phyloP scores from a whole-genome alignment of 2,113 vertebrate genomes.

The Coryphaenoides rupestris region DNA sequence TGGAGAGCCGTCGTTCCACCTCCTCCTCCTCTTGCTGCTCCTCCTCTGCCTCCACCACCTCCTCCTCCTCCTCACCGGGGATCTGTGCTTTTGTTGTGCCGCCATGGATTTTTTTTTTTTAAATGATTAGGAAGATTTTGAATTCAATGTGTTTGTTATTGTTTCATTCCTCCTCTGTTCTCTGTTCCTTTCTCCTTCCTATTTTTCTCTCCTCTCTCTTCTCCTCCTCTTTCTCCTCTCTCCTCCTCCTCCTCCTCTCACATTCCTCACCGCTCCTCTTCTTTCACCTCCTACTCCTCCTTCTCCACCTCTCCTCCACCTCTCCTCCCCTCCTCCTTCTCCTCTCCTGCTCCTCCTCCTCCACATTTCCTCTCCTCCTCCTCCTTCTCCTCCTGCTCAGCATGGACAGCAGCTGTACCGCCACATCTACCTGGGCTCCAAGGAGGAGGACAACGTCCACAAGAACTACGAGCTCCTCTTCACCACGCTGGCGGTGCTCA shows the following conservation, averaged over 20 bases:
- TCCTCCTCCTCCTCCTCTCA: no score
- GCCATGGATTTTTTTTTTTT: no score
- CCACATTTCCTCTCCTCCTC: no score
- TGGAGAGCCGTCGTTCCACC: no score
- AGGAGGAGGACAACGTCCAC: constrained; percentile 91
- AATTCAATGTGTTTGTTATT: no score
- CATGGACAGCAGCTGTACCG: constrained; percentile 92
- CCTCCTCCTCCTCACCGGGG: no score
- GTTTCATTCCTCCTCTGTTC: not conserved
- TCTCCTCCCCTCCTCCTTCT: not conserved
- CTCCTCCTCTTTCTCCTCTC: not conserved
- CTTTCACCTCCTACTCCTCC: not conserved
- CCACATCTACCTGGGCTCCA: constrained; percentile 91
- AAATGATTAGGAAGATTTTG: no score
- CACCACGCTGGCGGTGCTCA: constrained; percentile 86
- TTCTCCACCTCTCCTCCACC: not conserved
- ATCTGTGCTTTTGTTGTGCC: no score
- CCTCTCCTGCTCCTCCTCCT: not conserved
- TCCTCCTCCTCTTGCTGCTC: not conserved
- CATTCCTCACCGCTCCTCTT: no score
- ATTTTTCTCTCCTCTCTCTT: not conserved
- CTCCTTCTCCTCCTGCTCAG: constrained; percentile 48
- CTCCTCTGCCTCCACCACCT: no score
- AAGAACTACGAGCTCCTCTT: constrained; percentile 96
- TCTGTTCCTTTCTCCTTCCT: not conserved